phyloP scores from a whole-genome alignment of 2,888 invertebrate species.

The Drosophila kuntzei region DNA sequence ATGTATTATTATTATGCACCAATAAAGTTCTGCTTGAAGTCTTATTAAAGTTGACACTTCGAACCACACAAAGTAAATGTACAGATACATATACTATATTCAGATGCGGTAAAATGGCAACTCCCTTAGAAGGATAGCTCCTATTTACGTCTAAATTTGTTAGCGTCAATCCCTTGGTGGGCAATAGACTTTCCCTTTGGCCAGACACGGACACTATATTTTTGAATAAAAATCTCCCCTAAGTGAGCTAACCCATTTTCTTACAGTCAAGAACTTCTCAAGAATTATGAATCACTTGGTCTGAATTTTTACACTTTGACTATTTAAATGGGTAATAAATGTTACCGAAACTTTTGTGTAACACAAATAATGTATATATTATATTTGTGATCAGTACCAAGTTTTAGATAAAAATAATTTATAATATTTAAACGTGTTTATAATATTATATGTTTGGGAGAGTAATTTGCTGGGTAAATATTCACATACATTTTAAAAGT shows the following conservation, averaged over 20 bases:
- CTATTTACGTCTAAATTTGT: not conserved
- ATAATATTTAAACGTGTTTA: too few relatives aligned
- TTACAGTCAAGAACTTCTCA: not conserved
- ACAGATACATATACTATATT: too few relatives aligned
- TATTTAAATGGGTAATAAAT: too few relatives aligned
- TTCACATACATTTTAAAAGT: too few relatives aligned
- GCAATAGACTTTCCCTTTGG: not conserved
- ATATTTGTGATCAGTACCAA: too few relatives aligned
- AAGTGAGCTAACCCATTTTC: not conserved
- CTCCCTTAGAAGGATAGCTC: not conserved
- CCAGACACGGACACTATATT: not conserved
- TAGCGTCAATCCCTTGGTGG: not conserved
- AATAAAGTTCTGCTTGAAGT: not conserved
- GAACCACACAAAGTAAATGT: not conserved
- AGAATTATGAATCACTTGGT: not conserved
- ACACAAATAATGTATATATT: too few relatives aligned
- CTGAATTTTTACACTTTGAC: not conserved
- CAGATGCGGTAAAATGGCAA: not conserved
- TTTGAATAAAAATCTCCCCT: not conserved
- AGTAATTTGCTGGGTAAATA: too few relatives aligned
- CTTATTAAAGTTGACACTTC: not conserved
- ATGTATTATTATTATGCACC: not conserved
- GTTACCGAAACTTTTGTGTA: too few relatives aligned
- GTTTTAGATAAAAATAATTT: too few relatives aligned
- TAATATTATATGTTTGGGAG: too few relatives aligned